These are phyloP conservation scores for Struthidea cinerea DNA, from an alignment of 2,113 vertebrate genomes.

Conservation along the genomic window DNA sequence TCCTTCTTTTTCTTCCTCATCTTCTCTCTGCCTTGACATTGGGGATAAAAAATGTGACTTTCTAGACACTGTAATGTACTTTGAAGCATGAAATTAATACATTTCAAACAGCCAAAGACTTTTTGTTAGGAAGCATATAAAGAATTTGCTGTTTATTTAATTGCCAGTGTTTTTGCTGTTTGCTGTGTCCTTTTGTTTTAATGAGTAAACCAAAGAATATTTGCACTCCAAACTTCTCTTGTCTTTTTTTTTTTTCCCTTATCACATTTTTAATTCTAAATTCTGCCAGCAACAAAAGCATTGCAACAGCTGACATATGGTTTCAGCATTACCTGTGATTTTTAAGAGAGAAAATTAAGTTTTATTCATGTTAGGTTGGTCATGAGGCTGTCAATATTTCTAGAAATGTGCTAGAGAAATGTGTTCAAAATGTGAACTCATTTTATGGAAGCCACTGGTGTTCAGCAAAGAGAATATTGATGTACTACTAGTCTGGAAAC, in stretches of 20 bases:
- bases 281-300: neutral
- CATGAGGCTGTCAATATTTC: neutral
- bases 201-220: conserved; percentile 69
- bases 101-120: conserved; percentile 53
- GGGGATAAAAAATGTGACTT: conserved; percentile 50
- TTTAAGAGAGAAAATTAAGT: neutral
- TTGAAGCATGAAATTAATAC: conserved; percentile 44
- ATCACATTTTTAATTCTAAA: neutral
- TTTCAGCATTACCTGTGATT: neutral
- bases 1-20: neutral
- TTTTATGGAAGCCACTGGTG: neutral
- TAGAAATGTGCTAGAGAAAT: neutral
- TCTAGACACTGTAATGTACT: conserved; percentile 49
- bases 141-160: conserved; percentile 72
- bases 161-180: conserved; percentile 59
- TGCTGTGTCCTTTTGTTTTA: conserved; percentile 63
- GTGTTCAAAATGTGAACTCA: neutral
- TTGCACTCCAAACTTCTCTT: conserved; percentile 48
- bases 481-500: neutral
- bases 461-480: neutral
- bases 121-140: conserved; percentile 54
- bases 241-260: neutral
- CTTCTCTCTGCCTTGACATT: neutral
- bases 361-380: neutral
- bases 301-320: neutral